Base-by-base conservation (phyloP, 2,888 invertebrate genomes). In the Lamproptera curius region DNA sequence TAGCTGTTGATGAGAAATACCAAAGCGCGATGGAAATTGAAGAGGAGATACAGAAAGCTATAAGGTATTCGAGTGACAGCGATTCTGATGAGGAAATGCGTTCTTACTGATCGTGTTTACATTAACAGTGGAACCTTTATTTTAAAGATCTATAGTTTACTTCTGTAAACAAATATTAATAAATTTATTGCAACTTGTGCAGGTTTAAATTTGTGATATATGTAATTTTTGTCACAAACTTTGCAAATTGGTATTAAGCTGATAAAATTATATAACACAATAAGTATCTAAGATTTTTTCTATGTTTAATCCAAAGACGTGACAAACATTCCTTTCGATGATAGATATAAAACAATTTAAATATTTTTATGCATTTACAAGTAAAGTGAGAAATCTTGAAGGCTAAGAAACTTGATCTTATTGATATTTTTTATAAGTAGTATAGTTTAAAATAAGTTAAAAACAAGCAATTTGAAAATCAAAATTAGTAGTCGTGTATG, bases 61-160 rank as follows among this genome's bases (percentile, higher is more conserved):
- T 86, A 51, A 73, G 75, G 45, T 77, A 76, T 59, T 72, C 68
- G 17, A 86, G 79, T 53, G 84, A 81, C 8, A 81, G 74, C 54
- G 86, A 86, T 38, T 78, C 82, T 3, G 87, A 86, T 8, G 83
- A 84, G 33, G 82, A 86, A 50, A 68, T 81, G 50, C 59, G 76
- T 58, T 78, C 83, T 81, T 85, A 86, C 77, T 75, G 1, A 31
- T n/a, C 58, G 28, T 9, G 62, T 73, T 63, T 78, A 73, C 66
- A 74, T 59, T 62, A 67, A 68, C 51, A 59, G 43, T 20, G 20
- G 20, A 20, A 5, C 3, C 6, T 20, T 20, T 3, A 20, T 20
- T 20, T 6, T 20, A n/a, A n/a, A n/a, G n/a, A n/a, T n/a, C n/a
- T n/a, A n/a, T n/a, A n/a, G n/a, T n/a, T n/a, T n/a, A n/a, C n/a